These are phyloP conservation scores for Dexiosoma caninum DNA, from an alignment of 2,888 invertebrate species.

Conservation along the genomic window DNA sequence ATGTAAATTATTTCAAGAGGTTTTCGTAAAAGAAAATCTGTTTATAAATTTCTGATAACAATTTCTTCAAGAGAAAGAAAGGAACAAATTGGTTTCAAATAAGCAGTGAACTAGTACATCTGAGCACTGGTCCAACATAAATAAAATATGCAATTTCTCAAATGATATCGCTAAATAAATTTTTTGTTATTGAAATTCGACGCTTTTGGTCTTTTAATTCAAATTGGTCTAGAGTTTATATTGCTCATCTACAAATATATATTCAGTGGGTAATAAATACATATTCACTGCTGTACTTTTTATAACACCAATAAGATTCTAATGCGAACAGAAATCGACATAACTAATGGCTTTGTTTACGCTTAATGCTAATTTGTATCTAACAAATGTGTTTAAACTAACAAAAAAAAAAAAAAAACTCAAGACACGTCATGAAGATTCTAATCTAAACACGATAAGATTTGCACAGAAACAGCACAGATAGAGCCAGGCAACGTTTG, in stretches of 20 bases:
- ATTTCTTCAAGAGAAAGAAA: no score
- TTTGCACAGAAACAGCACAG: background rate
- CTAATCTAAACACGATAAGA: constrained; percentile 24
- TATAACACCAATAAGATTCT: constrained; percentile 8
- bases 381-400: constrained; percentile 12
- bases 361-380: constrained; percentile 13
- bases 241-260: constrained; percentile 40
- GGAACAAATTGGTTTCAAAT: no score
- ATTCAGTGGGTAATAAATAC: constrained; percentile 45
- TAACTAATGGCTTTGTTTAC: constrained; percentile 27
- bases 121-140: no score
- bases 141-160: no score
- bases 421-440: constrained; percentile 19
- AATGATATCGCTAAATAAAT: no score
- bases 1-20: no score
- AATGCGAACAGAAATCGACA: background rate
- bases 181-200: no score
- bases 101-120: no score
- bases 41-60: no score
- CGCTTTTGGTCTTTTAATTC: background rate
- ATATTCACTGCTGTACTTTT: constrained; percentile 15
- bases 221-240: constrained; percentile 7
- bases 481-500: background rate
- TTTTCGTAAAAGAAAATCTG: no score
- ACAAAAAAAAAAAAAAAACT: background rate